Evolutionary conservation across 2,113 vertebrate species (phyloP).

Genomic region (Penelope pileata): DNA sequence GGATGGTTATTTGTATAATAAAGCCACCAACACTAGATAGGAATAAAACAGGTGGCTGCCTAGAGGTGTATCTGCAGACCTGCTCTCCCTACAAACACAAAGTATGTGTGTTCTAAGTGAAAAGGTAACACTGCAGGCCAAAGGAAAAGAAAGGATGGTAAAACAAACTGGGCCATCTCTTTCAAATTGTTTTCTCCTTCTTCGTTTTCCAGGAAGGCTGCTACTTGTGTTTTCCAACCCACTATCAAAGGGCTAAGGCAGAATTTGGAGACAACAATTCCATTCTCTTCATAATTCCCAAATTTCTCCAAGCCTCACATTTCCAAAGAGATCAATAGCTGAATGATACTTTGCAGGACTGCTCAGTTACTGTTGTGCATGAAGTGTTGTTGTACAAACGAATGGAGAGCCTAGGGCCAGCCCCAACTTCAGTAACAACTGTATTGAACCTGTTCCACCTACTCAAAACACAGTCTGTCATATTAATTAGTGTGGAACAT

Average conservation of each 20-base stretch:
- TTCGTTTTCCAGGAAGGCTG: neutral
- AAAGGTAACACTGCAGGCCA: neutral
- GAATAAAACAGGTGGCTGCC: neutral
- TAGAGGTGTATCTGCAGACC: neutral
- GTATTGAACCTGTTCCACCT: neutral
- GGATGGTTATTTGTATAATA: neutral
- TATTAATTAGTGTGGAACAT: neutral
- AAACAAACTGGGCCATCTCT: neutral
- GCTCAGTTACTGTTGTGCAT: neutral
- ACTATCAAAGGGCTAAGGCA: neutral
- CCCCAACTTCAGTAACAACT: neutral
- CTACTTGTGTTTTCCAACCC: neutral
- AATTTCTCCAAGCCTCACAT: fast-evolving
- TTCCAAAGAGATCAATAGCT: neutral
- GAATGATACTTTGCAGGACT: neutral
- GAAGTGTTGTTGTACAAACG: neutral
- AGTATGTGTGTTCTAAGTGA: fast-evolving
- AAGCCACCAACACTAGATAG: neutral
- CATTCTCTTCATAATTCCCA: neutral
- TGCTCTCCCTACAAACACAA: neutral
- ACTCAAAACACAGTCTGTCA: neutral
- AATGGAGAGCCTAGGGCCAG: neutral
- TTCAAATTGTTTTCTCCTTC: neutral
- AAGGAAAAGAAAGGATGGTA: neutral
- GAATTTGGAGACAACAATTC: neutral